phyloP scores from a whole-genome alignment of 2,888 invertebrate species.

The Smittia sp. region DNA sequence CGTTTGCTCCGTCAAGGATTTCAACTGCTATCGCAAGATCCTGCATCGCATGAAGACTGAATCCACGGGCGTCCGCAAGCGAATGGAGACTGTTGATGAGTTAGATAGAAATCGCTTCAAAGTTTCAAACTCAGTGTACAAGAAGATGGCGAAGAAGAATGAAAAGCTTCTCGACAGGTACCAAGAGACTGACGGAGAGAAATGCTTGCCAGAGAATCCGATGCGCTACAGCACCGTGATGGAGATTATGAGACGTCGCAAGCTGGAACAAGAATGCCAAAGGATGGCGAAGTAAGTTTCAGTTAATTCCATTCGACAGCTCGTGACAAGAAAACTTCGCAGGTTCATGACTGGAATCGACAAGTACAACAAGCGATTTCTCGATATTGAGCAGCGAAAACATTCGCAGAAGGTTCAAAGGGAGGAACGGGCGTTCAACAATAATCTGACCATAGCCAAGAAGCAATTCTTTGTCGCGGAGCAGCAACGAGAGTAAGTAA shows the following conservation, averaged over 20 bases:
- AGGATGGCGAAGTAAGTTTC: neutral
- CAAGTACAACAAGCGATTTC: neutral
- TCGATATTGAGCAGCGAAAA: neutral
- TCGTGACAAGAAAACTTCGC: neutral
- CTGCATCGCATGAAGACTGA: conserved; percentile 54
- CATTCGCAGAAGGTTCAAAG: neutral
- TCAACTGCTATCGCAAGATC: conserved; percentile 63
- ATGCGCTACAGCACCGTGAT: neutral
- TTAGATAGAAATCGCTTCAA: neutral
- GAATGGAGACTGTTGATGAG: neutral
- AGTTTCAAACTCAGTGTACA: neutral
- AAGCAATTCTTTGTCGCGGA: conserved; percentile 7
- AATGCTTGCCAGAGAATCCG: neutral
- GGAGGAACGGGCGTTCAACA: neutral
- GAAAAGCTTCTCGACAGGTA: neutral
- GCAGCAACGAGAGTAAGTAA: neutral
- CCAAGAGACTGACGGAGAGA: neutral
- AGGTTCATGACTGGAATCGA: neutral
- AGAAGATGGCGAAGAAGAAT: conserved; percentile 13
- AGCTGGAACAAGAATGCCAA: neutral
- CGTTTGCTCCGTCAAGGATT: conserved; percentile 62
- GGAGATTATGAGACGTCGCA: neutral
- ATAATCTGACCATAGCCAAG: neutral
- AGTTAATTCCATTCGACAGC: neutral
- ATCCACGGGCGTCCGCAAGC: too few relatives aligned